Base-by-base conservation (phyloP, 1,140 invertebrate species). In the Drosophila novamexicana region DNA sequence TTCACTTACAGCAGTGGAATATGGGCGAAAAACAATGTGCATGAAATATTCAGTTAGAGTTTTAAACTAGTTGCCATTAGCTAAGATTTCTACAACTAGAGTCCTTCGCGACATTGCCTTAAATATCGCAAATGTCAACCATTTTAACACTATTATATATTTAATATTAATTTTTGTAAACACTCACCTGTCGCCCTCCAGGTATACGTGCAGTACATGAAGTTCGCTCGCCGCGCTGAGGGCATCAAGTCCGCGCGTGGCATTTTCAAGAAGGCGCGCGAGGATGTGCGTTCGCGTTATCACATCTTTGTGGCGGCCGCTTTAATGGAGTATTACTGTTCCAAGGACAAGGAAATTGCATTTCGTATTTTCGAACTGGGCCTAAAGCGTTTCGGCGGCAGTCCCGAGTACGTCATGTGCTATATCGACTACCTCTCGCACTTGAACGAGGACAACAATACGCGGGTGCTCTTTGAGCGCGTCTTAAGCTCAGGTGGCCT, bases 391-490 rank as follows among this genome's bases (percentile, higher is more conserved):
- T 99, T 98, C 93, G 96, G 96, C 0, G 96, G 98, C 82, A 97
- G 97, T 92, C 96, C 98, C 0, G 98, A 99, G 82, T 99, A 99
- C 91, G 96, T 99, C 63, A 94, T 98, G 58, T 97, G 97, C 88
- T 99, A 99, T 90, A 97, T 99, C 64, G 98, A 99, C 91, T 99
- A 99, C 92, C 94, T 99, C 75, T 98, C 98, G 8, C 98, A 99
- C 95, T 94, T 99, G 8, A 99, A 99, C 93, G 98, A 99, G 95
- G 99, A 99, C 92, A 99, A 99, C 93, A 99, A 99, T 91, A 99
- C 99, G 0, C 93, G 99, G 72, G 99, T 99, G 40, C 93, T 99
- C 14, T 99, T 99, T 93, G 99, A 99, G 93, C 94, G 98, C 62
- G 97, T 99, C 29, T 93, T 99, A 12, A 98, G 97, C 7, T 98